Conservation (phyloP, 1,140 invertebrate genomes). For the Bombus pascuorum region DNA sequence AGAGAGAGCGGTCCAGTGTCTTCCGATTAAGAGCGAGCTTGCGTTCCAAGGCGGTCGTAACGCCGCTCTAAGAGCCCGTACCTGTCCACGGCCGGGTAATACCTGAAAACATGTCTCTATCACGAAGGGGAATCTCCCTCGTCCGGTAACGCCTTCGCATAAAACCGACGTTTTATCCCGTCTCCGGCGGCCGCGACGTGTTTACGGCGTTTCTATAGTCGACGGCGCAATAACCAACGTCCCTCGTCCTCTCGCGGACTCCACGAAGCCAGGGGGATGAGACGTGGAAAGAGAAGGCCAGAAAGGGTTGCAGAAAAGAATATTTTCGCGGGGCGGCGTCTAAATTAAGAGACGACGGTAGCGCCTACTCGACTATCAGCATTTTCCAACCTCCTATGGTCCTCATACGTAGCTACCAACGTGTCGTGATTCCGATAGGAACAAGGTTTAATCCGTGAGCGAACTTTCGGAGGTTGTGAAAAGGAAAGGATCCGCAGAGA, state of each 20-base stretch:
- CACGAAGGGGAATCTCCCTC: constrained; percentile 76
- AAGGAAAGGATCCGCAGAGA: too few species aligned
- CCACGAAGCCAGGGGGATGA: background rate
- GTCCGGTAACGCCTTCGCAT: constrained; percentile 77
- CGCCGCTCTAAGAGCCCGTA: constrained; percentile 79
- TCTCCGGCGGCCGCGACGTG: constrained; percentile 71
- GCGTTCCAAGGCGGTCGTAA: constrained; percentile 76
- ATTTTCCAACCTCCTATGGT: constrained; percentile 62
- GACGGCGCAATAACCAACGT: constrained; percentile 65
- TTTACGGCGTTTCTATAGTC: constrained; percentile 78
- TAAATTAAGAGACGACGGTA: constrained; percentile 62
- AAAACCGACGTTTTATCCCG: constrained; percentile 81
- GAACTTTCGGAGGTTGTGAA: too few species aligned
- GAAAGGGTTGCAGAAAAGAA: constrained; percentile 18
- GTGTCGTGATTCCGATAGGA: too few species aligned
- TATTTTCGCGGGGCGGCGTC: constrained; percentile 65
- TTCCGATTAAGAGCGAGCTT: constrained; percentile 76
- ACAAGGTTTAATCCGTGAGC: too few species aligned
- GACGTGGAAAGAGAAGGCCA: too few species aligned
- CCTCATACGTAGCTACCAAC: background rate
- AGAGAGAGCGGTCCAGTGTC: constrained; percentile 60
- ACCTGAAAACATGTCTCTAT: constrained; percentile 82
- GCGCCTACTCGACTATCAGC: constrained; percentile 34
- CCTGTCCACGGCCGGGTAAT: constrained; percentile 80
- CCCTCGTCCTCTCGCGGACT: constrained; percentile 9